Conservation (phyloP, 2,797 vertebrate genomes). For the Anguilla megastoma region DNA sequence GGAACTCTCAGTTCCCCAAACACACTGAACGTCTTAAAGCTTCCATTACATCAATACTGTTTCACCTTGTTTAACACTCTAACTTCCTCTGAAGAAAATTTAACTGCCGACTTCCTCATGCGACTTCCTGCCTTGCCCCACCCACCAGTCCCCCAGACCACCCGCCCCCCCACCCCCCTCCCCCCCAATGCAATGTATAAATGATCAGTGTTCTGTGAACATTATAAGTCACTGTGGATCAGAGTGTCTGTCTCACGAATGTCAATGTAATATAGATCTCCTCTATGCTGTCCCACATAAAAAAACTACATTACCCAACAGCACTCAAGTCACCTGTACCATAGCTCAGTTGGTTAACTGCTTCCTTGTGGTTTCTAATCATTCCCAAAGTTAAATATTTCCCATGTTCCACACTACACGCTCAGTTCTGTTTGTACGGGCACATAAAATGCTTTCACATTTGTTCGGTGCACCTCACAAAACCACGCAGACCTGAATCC, state of each 20-base stretch:
- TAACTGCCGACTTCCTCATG: not conserved
- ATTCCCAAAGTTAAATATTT: not conserved
- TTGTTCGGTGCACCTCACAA: not conserved
- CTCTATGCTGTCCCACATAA: not conserved
- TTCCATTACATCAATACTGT: not conserved
- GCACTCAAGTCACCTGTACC: not conserved
- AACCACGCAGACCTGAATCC: not conserved
- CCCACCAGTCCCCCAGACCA: too few species aligned
- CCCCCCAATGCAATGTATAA: not conserved
- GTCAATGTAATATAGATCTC: not conserved
- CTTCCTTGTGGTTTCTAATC: not conserved
- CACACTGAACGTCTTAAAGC: not conserved
- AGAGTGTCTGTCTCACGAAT: not conserved
- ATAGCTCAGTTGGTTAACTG: not conserved
- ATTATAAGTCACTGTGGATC: not conserved
- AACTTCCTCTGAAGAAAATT: not conserved
- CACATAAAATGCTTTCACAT: not conserved
- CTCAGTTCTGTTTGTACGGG: not conserved
- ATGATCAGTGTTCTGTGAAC: not conserved
- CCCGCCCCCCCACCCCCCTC: too few species aligned
- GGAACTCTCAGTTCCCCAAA: not conserved
- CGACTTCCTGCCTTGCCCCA: too few species aligned
- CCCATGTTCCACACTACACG: not conserved
- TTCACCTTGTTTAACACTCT: not conserved
- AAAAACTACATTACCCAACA: slow-evolving; percentile 13